Evolutionary conservation across 1,140 invertebrate genomes (phyloP), one percentile per base, ranked within the genome.

Genomic region (Trichonephila inaurata): DNA sequence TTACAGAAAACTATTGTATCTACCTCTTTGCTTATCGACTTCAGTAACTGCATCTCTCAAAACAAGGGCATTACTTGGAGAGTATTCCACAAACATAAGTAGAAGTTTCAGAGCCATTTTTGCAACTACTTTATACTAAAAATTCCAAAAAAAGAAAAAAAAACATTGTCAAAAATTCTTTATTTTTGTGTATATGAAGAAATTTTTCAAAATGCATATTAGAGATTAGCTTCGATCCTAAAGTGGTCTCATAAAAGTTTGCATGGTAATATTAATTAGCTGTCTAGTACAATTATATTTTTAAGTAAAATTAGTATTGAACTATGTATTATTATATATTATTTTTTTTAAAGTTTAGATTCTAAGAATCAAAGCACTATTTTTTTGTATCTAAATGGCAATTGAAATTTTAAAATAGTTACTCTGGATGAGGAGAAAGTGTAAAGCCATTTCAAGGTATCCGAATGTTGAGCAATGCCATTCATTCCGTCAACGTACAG

Each of bases 401-500:
- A 2, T 62, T 60, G 8, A 33, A 51, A 24, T 24, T 28, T 89
- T 66, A 7, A 72, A 16, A 24, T 7, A 95, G 33, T 95, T 94
- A 97, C 97, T 96, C 98, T 98, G 94, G 99, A 99, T 66, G 98
- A 97, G 93, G 99, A 97, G 93, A 99, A 96, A 62, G 98, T 98
- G 96, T 99, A 99, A 2, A 99, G 96, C 99, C 99, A 99, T 96
- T 99, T 98, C 94, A 99, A 97, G 58, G 99, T 99, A 95, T 98
- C 97, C 95, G 98, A 98, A 96, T 99, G 98, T 95, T 98, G 97
- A 97, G 99, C 99, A 19, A 99, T 99, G 2, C 99, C 99, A 96
- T 99, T 99, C 99, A 99, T 99, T 19, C 99, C 99, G 96, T 99
- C 99, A 40, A 99, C 99, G 95, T 99, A 99, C 51, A 99, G 97